A percentile compares a stretch with the other conserved stretches of the same genome.
These are phyloP conservation scores for Loriculus beryllinus DNA, from an alignment of 2,797 vertebrate species.

Conservation along the genomic window DNA sequence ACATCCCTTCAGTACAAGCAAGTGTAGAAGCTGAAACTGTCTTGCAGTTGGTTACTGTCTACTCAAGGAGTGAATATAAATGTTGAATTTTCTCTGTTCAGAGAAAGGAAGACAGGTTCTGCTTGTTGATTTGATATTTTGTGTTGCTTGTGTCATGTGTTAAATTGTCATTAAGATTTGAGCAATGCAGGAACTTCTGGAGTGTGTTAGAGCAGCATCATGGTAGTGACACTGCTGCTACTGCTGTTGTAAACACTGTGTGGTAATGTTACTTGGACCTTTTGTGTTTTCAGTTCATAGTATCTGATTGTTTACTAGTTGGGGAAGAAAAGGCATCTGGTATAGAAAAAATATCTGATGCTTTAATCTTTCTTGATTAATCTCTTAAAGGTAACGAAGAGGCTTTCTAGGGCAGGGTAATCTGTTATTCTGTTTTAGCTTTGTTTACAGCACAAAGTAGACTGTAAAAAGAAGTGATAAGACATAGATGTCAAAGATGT, in stretches of 20 bases:
- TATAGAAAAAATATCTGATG: constrained; percentile 22
- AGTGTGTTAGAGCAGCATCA: not conserved
- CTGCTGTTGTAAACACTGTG: accelerated
- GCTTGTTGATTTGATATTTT: not conserved
- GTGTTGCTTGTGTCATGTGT: not conserved
- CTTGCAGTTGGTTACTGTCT: not conserved
- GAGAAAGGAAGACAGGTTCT: not conserved
- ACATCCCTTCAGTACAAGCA: not conserved
- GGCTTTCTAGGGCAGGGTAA: constrained; percentile 39
- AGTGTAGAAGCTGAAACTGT: not conserved
- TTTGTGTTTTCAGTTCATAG: not conserved
- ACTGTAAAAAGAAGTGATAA: not conserved
- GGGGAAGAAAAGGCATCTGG: constrained; percentile 33
- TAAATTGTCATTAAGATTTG: not conserved
- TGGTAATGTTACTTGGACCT: not conserved
- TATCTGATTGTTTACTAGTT: not conserved
- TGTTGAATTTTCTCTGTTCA: not conserved
- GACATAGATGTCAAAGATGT: not conserved
- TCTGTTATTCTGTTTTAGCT: constrained; percentile 41
- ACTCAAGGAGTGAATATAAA: not conserved
- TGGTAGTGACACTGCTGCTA: accelerated
- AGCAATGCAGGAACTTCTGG: not conserved
- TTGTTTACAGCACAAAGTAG: constrained; percentile 44
- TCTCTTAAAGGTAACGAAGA: constrained; percentile 48
- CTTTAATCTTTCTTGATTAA: constrained; percentile 62